Base-by-base conservation (phyloP, 2,797 vertebrate species). In the Leucoraja ocellata region DNA sequence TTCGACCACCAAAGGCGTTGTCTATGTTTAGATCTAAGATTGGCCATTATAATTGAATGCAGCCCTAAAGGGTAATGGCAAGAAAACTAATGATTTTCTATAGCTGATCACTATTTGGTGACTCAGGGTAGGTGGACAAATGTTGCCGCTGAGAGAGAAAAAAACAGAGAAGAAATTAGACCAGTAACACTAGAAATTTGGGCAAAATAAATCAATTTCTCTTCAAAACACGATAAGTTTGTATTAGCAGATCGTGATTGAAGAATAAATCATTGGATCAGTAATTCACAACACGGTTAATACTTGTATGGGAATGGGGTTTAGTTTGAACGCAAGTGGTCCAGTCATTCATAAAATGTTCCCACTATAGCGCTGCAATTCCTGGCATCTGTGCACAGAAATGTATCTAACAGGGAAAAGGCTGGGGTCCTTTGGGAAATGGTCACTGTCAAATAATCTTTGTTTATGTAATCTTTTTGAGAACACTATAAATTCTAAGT, bases 311-410 rank as follows among this genome's bases (percentile, higher is more conserved):
- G 90, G 90, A 92, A 54, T 46, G 71, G 36, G n/a, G 23, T 74
- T 91, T 39, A 46, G 68, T 8, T 39, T 74, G 36, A 76, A 74
- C 76, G 71, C 58, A 76, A 92, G 58, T 74, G 71, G 76, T 76
- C 71, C 3, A 32, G 61, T 68, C 71, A 92, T 92, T 92, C 90
- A 92, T 71, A 92, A 92, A 28, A 74, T 76, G 18, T 92, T 92
- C 68, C 90, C 71, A 76, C 71, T 92, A 54, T 39, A 14, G 71
- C 54, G 65, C 68, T 39, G 39, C 28, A 91, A 54, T 54, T 91
- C 58, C 68, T 92, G 65, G 65, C 68, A 73, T 74, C 36, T 54
- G 39, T 83, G 18, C 36, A 39, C 10, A 39, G 88, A 91, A 91
- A 73, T 76, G 71, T 25, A 92, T 54, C 54, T 76, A 39, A 46